Conservation (phyloP, 2,888 invertebrate genomes). For the Sarcophaga rosellei region DNA sequence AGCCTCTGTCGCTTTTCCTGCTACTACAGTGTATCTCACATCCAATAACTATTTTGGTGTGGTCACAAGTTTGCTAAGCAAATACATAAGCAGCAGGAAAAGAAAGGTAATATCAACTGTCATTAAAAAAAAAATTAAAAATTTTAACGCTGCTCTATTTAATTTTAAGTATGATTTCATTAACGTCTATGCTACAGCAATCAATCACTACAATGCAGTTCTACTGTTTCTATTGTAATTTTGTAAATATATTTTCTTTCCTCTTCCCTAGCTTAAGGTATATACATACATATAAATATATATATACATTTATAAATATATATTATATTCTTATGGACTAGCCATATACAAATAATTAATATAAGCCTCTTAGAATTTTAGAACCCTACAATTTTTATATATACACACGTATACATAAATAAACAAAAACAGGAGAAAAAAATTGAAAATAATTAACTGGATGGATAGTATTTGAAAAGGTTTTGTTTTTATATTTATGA, state of each 20-base stretch:
- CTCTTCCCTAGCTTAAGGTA: constrained; percentile 35
- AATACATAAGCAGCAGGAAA: constrained; percentile 12
- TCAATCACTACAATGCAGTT: neutral
- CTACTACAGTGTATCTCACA: neutral
- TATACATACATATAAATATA: neutral
- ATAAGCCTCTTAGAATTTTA: constrained; percentile 44
- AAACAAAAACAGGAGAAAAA: constrained; percentile 18
- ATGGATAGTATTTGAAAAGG: neutral
- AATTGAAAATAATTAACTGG: constrained; percentile 16
- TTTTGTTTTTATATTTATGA: neutral
- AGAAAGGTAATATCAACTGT: constrained; percentile 34
- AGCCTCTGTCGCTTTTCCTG: constrained; percentile 30
- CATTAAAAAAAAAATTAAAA: constrained; percentile 19
- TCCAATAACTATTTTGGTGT: neutral
- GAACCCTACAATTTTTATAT: constrained; percentile 40
- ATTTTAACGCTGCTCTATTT: neutral
- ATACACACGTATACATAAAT: constrained; percentile 42
- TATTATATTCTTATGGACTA: constrained; percentile 39
- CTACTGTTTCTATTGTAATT: constrained; percentile 13
- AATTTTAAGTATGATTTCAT: neutral
- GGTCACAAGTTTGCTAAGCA: constrained; percentile 50
- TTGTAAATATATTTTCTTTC: constrained; percentile 55
- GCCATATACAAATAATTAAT: constrained; percentile 40
- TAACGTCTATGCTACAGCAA: constrained; percentile 37
- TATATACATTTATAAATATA: neutral